Conservation (phyloP, 2,797 vertebrate species). For the Pelodytes ibericus region DNA sequence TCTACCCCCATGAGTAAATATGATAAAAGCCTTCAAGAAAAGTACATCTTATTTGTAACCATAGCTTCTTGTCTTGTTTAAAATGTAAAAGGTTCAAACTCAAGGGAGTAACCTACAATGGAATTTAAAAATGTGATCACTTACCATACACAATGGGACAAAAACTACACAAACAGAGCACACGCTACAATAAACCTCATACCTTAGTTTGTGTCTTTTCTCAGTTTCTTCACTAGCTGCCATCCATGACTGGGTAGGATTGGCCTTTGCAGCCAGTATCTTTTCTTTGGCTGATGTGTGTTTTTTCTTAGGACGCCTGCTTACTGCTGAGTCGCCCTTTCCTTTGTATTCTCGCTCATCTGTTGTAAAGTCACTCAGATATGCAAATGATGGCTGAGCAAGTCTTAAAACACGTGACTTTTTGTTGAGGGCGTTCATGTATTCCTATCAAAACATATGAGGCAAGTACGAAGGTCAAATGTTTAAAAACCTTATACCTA, state of each 20-base stretch:
- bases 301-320: conserved; percentile 77
- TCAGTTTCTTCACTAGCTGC: conserved; percentile 70
- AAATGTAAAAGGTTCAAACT: too few species aligned
- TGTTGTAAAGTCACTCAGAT: conserved; percentile 57
- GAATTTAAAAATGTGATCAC: too few species aligned
- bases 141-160: too few species aligned
- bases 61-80: too few species aligned
- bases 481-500: background rate
- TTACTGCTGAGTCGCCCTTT: conserved; percentile 32
- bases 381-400: background rate
- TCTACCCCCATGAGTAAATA: too few species aligned
- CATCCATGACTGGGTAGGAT: conserved; percentile 15
- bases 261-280: accelerated
- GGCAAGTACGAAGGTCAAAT: background rate
- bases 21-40: too few species aligned
- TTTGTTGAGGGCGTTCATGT: conserved; percentile 41
- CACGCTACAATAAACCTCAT: background rate
- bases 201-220: conserved; percentile 63
- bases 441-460: conserved; percentile 58
- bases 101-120: too few species aligned
- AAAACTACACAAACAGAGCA: background rate
- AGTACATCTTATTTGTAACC: too few species aligned
- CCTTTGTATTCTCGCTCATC: conserved; percentile 22
- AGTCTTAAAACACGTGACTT: conserved; percentile 20
- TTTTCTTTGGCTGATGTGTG: background rate